Evolutionary conservation across 2,888 invertebrate species (phyloP).

Genomic region (Acanthosepion pharaonis): DNA sequence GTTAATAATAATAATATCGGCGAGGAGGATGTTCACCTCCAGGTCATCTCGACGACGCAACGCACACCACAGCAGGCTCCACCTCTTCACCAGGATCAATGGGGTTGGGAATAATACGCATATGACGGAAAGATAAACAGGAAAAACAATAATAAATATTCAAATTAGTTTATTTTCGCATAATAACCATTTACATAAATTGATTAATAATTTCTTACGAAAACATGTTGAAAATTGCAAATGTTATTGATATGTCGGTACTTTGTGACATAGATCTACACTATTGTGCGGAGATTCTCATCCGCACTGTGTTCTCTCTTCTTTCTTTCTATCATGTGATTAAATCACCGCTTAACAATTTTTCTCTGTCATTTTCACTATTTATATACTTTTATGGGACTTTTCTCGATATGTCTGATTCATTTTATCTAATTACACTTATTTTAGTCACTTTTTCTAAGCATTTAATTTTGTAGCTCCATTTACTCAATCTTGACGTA

Average conservation of each 20-base stretch:
- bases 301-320: not conserved
- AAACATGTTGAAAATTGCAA: not conserved
- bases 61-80: slow-evolving; percentile 36
- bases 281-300: not conserved
- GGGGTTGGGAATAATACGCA: slow-evolving; percentile 39
- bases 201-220: not conserved
- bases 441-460: too few relatives aligned
- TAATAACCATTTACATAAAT: not conserved
- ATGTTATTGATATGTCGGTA: not conserved
- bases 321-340: not conserved
- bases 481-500: not conserved
- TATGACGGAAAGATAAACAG: slow-evolving; percentile 18
- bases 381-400: not conserved
- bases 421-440: not conserved
- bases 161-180: not conserved
- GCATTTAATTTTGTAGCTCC: not conserved
- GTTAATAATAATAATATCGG: not conserved
- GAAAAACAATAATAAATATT: not conserved
- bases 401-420: not conserved
- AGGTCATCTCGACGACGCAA: slow-evolving; percentile 35
- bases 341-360: not conserved
- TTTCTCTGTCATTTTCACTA: not conserved
- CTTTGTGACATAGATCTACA: not conserved
- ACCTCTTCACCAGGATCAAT: slow-evolving; percentile 43
- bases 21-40: not conserved